Percentiles rank a stretch among this genome's conserved stretches.
Conservation (phyloP, 1,140 invertebrate genomes). For the Pectinophora gossypiella region DNA sequence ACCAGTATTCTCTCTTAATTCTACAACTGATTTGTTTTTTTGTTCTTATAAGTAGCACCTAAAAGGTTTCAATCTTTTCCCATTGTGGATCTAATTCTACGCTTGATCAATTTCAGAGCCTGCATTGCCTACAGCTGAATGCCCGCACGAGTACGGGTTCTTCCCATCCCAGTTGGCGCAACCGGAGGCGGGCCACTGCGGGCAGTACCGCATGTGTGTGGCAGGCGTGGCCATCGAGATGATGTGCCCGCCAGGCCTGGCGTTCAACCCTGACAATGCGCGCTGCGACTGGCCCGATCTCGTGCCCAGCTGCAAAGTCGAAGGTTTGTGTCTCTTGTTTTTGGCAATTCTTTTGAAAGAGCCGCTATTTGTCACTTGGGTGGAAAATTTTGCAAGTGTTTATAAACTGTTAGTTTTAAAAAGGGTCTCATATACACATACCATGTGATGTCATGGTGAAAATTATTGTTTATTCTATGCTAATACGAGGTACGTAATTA, state of each 20-base stretch:
- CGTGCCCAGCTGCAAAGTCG: constrained; percentile 82
- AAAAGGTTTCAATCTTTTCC: too few relatives aligned
- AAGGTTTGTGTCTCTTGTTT: constrained; percentile 75
- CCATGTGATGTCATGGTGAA: too few relatives aligned
- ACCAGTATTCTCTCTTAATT: too few relatives aligned
- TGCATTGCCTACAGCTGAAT: constrained; percentile 81
- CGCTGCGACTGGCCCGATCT: constrained; percentile 91
- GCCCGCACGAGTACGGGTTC: constrained; percentile 89
- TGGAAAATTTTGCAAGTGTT: not conserved
- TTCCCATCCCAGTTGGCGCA: constrained; percentile 78
- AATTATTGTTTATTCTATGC: too few relatives aligned
- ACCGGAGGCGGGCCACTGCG: constrained; percentile 76
- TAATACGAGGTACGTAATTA: too few relatives aligned
- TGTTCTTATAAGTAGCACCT: too few relatives aligned
- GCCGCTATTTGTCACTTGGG: too few relatives aligned
- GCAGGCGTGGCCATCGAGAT: constrained; percentile 78
- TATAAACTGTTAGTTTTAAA: not conserved
- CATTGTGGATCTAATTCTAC: too few relatives aligned
- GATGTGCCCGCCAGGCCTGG: constrained; percentile 87
- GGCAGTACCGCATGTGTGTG: constrained; percentile 88
- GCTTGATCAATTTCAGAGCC: constrained; percentile 28
- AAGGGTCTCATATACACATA: too few relatives aligned
- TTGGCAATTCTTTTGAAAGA: not conserved
- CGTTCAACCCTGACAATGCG: constrained; percentile 84
- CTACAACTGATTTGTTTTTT: too few relatives aligned